Conservation (phyloP, 1,140 invertebrate species). For the Drosophila subobscura region DNA sequence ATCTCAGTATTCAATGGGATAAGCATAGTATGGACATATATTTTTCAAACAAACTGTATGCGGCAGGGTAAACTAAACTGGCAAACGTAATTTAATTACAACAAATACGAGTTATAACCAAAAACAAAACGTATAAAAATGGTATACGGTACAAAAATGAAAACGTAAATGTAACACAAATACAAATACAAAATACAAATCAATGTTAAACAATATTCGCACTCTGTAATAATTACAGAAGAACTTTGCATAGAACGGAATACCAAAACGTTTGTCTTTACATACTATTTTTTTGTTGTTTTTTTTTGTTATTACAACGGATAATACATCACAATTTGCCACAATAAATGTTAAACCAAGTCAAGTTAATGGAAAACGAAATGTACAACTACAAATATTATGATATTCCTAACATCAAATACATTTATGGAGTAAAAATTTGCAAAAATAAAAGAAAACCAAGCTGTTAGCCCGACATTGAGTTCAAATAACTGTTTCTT, state of each 20-base stretch:
- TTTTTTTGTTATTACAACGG: too few relatives aligned
- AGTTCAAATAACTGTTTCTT: slow-evolving; percentile 14
- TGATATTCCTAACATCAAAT: slow-evolving; percentile 60
- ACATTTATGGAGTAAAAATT: slow-evolving; percentile 60
- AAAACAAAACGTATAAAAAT: slow-evolving; percentile 36
- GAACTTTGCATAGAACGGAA: slow-evolving; percentile 3
- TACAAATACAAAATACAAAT: slow-evolving; percentile 42
- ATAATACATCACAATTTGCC: slow-evolving; percentile 24
- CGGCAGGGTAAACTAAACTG: slow-evolving; percentile 59
- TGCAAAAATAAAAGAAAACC: slow-evolving; percentile 56
- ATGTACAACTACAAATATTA: slow-evolving; percentile 68
- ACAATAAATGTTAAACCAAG: slow-evolving; percentile 47
- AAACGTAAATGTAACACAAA: slow-evolving; percentile 50
- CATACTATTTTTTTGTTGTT: too few relatives aligned
- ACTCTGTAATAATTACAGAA: slow-evolving; percentile 42
- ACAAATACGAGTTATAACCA: slow-evolving; percentile 49
- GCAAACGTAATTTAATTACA: slow-evolving; percentile 68
- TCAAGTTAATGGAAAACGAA: slow-evolving; percentile 57
- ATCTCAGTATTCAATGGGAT: slow-evolving; percentile 35
- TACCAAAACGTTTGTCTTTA: slow-evolving; percentile 7
- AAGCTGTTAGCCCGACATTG: slow-evolving; percentile 46
- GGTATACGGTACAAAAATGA: slow-evolving; percentile 61
- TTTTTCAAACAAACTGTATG: slow-evolving; percentile 67
- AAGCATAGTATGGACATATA: slow-evolving; percentile 54
- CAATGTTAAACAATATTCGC: slow-evolving; percentile 58